A percentile compares a stretch with the other conserved stretches of the same genome.
Evolutionary conservation across 2,888 invertebrate species (phyloP).

Genomic region (Xestia rhomboidea): DNA sequence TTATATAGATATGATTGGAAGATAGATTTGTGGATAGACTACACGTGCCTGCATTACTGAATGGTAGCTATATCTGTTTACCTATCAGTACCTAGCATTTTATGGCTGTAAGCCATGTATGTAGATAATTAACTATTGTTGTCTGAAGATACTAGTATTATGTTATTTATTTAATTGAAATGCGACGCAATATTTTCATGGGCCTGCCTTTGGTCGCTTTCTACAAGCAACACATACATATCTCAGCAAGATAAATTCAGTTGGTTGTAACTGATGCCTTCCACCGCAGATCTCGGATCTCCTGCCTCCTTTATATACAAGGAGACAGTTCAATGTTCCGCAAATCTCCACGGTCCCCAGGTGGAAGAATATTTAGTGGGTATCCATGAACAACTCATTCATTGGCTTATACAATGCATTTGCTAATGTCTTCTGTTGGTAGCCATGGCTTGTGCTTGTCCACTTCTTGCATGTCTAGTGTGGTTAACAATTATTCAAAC

Average conservation of each 20-base stretch:
- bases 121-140: conserved; percentile 6
- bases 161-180: neutral
- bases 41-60: neutral
- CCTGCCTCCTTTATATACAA: neutral
- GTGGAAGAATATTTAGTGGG: neutral
- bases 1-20: neutral
- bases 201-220: neutral
- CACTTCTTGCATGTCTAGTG: neutral
- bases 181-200: conserved; percentile 20
- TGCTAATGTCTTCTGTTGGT: neutral
- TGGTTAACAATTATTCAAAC: neutral
- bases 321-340: neutral
- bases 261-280: neutral
- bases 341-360: neutral
- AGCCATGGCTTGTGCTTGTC: neutral
- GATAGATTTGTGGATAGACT: conserved; percentile 1
- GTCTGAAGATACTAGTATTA: conserved; percentile 3
- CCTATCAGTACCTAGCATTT: conserved; percentile 16
- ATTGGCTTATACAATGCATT: neutral
- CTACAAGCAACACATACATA: neutral
- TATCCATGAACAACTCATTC: neutral
- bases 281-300: neutral
- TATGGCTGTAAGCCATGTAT: neutral
- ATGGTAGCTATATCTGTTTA: neutral
- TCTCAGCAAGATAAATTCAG: neutral